A percentile compares a stretch with the other conserved stretches of the same genome.
These are phyloP conservation scores for Tyrannus savana DNA, from an alignment of 2,113 vertebrate genomes.

Conservation along the genomic window DNA sequence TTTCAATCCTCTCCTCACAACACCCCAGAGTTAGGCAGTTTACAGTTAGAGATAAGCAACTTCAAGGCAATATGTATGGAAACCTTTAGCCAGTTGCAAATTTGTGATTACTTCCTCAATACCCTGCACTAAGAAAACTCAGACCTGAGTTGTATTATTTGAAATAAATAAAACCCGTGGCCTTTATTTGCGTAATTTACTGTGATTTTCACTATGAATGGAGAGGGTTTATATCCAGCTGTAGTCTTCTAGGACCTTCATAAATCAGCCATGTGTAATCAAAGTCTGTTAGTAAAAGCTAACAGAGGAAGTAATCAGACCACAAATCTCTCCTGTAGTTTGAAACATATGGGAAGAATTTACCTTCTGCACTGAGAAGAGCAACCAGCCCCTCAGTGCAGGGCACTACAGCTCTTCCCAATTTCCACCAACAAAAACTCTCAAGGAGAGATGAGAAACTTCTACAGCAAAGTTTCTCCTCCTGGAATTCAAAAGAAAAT, in stretches of 20 bases:
- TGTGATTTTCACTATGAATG: not conserved
- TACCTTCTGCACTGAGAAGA: not conserved
- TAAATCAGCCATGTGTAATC: not conserved
- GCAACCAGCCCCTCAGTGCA: not conserved
- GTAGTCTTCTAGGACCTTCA: not conserved
- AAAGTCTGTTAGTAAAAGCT: not conserved
- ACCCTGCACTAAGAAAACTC: not conserved
- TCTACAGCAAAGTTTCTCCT: not conserved
- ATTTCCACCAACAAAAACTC: not conserved
- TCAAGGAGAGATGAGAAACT: not conserved
- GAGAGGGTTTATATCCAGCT: not conserved
- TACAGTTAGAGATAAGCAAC: not conserved
- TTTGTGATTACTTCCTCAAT: not conserved
- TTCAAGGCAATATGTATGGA: not conserved
- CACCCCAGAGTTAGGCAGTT: not conserved
- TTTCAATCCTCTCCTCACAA: not conserved
- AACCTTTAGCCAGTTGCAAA: not conserved
- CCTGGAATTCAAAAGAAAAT: not conserved
- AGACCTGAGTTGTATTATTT: not conserved
- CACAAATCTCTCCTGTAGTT: not conserved
- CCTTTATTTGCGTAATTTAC: not conserved
- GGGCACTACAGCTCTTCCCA: not conserved
- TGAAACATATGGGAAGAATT: not conserved
- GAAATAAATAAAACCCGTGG: not conserved
- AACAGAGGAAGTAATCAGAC: not conserved